Conservation (phyloP, 1,140 invertebrate genomes). For the Dryas iulia region DNA sequence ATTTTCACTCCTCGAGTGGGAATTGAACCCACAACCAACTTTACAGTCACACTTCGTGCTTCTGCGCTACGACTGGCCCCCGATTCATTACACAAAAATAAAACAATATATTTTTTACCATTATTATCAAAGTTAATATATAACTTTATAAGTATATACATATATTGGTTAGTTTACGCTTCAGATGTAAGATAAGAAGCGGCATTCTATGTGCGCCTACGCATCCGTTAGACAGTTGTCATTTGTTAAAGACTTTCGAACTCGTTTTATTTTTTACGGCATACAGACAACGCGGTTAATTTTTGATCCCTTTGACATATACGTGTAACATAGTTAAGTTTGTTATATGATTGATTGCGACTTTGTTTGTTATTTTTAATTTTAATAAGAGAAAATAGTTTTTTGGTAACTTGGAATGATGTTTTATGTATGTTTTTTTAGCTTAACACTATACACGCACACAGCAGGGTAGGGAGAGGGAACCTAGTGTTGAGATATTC, state of each 20-base stretch:
- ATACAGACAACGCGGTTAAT: slow-evolving; percentile 21
- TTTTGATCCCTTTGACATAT: slow-evolving; percentile 28
- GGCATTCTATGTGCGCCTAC: slow-evolving; percentile 50
- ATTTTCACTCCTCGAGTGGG: too few relatives aligned
- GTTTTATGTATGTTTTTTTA: too few relatives aligned
- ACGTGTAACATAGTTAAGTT: not conserved
- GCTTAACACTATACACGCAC: too few relatives aligned
- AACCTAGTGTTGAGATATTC: too few relatives aligned
- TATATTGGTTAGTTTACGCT: slow-evolving; percentile 35
- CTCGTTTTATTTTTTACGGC: slow-evolving; percentile 37
- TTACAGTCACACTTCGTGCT: too few relatives aligned
- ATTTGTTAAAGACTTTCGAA: slow-evolving; percentile 41
- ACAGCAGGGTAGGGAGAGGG: too few relatives aligned
- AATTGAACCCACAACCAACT: too few relatives aligned
- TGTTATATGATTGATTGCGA: not conserved
- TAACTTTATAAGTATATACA: slow-evolving; percentile 26
- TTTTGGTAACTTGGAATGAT: too few relatives aligned
- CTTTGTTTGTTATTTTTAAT: not conserved
- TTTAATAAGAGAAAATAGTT: not conserved
- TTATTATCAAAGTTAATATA: not conserved
- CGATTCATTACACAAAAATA: too few relatives aligned
- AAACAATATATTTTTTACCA: too few relatives aligned
- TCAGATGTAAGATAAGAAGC: slow-evolving; percentile 38
- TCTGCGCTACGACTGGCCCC: too few relatives aligned
- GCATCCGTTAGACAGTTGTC: slow-evolving; percentile 46